Evolutionary conservation across 2,888 invertebrate genomes (phyloP), one percentile per base, ranked within the genome.

Genomic region (Drosophila demipolita): DNA sequence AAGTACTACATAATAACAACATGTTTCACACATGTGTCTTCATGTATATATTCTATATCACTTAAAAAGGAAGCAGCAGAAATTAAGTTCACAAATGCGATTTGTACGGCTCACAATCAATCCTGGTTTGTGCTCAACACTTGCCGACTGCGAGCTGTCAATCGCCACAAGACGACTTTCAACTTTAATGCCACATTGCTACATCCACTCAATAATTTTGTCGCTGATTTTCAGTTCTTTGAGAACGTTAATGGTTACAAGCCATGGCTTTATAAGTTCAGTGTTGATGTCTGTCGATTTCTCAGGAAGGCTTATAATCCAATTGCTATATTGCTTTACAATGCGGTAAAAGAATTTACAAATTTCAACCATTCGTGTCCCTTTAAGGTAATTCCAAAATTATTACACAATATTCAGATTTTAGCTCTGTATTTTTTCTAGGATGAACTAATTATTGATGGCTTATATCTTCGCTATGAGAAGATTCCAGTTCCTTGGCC

Each of bases 301-400:
- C 6, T 59, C 5, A 59, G 2, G 7, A 45, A 35, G 17, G 17
- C 59, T 7, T 48, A 59, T 48, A 26, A 48, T 48, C 35, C 45
- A 4, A 1, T 59, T 15, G 33, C 26, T 17, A n/a, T 23, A 15
- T 1, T 58, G 33, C 0, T 29, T 15, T 49, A n/a, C 36, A 36
- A 7, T 7, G 1, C 12, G 2, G 3, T 4, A 1, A n/a, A 29
- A 32, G n/a, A 36, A 0, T 48, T 20, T 49, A 26, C 36, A 9
- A 60, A 60, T 26, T 0, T 60, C 1, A 60, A 60, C 26, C 59
- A 60, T n/a, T 15, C 59, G 20, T 60, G 59, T 36, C 59, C 59
- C 0, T 60, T 6, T 29, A 1, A 3, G 36, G 60, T 60, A 60
- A 60, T 49, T 15, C 0, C 1, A 3, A 17, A 20, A 8, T 23